Conservation (phyloP, 2,797 vertebrate species). For the Mycteria americana region DNA sequence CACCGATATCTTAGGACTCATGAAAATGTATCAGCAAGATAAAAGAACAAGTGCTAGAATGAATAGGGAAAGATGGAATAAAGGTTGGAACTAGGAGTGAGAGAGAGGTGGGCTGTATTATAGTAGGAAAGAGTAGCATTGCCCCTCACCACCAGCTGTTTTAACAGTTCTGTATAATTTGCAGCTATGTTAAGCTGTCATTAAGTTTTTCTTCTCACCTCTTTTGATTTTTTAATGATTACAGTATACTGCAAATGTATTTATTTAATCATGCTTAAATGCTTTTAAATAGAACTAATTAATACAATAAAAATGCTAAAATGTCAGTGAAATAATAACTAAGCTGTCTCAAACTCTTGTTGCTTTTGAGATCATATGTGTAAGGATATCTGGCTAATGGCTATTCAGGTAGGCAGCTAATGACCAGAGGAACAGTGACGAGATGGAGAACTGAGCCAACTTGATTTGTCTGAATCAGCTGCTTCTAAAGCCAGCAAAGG, state of each 20-base stretch:
- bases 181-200: background rate
- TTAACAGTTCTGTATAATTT: background rate
- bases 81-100: background rate
- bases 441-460: background rate
- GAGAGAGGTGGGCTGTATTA: background rate
- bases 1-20: rapidly evolving
- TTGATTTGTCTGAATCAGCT: background rate
- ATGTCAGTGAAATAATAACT: background rate
- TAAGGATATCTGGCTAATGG: background rate
- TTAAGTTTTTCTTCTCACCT: background rate
- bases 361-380: background rate
- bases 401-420: background rate
- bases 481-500: background rate
- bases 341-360: background rate
- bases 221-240: background rate
- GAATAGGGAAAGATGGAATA: background rate
- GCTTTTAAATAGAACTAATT: background rate
- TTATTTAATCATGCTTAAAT: background rate
- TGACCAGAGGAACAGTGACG: background rate
- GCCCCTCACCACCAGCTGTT: background rate
- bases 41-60: background rate
- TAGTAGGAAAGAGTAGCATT: background rate
- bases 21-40: background rate
- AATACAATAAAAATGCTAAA: background rate
- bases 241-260: background rate